Evolutionary conservation across 2,888 invertebrate genomes (phyloP).

Genomic region (Andrena haemorrhoa): DNA sequence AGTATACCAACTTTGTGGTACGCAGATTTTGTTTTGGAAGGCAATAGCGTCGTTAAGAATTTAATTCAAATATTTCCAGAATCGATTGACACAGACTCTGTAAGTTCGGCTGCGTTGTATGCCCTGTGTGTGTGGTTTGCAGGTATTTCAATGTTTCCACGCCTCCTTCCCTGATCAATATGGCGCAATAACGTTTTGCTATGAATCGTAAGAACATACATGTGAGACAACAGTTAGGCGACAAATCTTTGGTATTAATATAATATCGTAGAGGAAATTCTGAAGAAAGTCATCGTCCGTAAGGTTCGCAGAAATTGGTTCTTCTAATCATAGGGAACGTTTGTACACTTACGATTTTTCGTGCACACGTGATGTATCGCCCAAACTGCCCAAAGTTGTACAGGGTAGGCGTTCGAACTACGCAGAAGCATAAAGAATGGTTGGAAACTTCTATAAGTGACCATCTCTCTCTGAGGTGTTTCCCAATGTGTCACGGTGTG

Average conservation of each 20-base stretch:
- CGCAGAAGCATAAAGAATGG: conserved; percentile 90
- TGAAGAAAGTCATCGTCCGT: not conserved
- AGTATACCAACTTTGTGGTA: conserved; percentile 73
- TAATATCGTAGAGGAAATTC: not conserved
- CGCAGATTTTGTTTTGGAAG: conserved; percentile 62
- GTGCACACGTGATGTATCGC: conserved; percentile 92
- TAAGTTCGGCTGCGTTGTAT: conserved; percentile 80
- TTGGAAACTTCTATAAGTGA: conserved; percentile 90
- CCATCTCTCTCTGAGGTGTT: conserved; percentile 91
- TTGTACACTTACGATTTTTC: conserved; percentile 88
- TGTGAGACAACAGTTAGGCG: not conserved
- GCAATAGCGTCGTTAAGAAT: conserved; percentile 77
- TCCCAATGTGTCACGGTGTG: conserved; percentile 88
- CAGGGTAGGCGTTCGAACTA: conserved; percentile 87
- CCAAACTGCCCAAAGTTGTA: conserved; percentile 92
- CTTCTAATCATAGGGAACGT: not conserved
- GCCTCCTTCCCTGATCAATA: conserved; percentile 88
- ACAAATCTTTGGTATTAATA: not conserved
- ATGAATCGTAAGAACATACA: conserved; percentile 71
- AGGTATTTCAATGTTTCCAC: conserved; percentile 85
- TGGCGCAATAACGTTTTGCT: conserved; percentile 89
- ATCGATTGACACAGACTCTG: conserved; percentile 82
- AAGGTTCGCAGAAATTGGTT: not conserved
- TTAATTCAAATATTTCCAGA: conserved; percentile 81
- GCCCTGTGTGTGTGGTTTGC: conserved; percentile 81